A percentile compares a stretch with the other conserved stretches of the same genome.
Evolutionary conservation across 2,888 invertebrate genomes (phyloP).

Genomic region (Athalia rosae): DNA sequence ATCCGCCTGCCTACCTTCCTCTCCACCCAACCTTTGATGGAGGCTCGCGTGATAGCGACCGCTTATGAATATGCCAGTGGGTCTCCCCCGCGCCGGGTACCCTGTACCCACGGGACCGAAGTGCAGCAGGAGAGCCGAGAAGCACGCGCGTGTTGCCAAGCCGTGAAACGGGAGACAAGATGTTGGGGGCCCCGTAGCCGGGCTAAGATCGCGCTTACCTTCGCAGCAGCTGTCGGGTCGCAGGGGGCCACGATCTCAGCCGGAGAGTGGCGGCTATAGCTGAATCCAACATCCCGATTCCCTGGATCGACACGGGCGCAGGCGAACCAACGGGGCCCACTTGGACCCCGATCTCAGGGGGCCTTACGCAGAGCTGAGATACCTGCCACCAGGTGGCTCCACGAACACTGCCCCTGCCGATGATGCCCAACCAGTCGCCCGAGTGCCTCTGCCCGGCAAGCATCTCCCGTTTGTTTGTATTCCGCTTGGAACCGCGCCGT

Average conservation of each 20-base stretch:
- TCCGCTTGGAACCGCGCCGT: slow-evolving; percentile 43
- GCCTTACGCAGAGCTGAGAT: slow-evolving; percentile 52
- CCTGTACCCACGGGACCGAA: slow-evolving; percentile 49
- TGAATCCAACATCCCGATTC: slow-evolving; percentile 21
- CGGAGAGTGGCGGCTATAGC: slow-evolving; percentile 2
- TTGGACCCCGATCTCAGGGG: slow-evolving; percentile 48
- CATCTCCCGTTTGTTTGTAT: slow-evolving; percentile 74
- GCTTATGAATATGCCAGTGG: slow-evolving; percentile 52
- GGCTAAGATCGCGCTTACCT: slow-evolving; percentile 66
- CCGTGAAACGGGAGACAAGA: slow-evolving; percentile 49
- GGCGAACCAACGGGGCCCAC: slow-evolving; percentile 47
- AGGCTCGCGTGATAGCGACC: slow-evolving; percentile 51
- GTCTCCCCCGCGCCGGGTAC: slow-evolving; percentile 37
- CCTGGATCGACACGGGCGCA: slow-evolving; percentile 45
- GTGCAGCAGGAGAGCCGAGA: slow-evolving; percentile 74
- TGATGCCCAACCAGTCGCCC: slow-evolving; percentile 79
- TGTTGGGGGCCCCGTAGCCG: slow-evolving; percentile 18
- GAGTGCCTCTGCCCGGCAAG: slow-evolving; percentile 80
- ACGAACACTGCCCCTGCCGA: slow-evolving; percentile 78
- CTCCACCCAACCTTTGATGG: slow-evolving; percentile 22
- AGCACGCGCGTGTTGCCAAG: slow-evolving; percentile 75
- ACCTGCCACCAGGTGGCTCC: slow-evolving; percentile 78
- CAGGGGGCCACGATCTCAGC: slow-evolving; percentile 68
- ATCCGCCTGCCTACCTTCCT: too few relatives aligned
- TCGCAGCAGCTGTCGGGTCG: slow-evolving; percentile 71